These are phyloP conservation scores for Myopa testacea DNA, from an alignment of 2,888 invertebrate species.

Conservation along the genomic window DNA sequence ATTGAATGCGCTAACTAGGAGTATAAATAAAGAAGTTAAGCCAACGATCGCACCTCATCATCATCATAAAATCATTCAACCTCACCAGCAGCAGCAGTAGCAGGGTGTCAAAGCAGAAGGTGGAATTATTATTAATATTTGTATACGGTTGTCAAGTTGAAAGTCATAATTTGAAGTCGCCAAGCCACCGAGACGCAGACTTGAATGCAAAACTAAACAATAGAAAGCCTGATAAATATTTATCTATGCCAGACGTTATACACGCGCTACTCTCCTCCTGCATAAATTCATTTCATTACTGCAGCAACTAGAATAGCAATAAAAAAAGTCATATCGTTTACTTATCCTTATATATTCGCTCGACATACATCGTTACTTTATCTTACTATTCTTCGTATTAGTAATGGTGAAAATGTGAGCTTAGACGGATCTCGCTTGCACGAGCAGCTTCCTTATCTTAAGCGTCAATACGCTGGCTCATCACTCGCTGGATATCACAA, in stretches of 20 bases:
- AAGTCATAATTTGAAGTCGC: slow-evolving; percentile 11
- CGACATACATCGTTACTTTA: too few species aligned
- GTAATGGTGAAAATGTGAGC: slow-evolving; percentile 9
- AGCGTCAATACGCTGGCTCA: not conserved
- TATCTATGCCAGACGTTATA: too few species aligned
- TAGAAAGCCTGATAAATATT: not conserved
- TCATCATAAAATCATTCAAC: not conserved
- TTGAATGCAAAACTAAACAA: not conserved
- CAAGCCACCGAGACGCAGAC: not conserved
- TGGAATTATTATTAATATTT: slow-evolving; percentile 1
- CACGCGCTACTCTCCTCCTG: too few species aligned
- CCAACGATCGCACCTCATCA: slow-evolving; percentile 13
- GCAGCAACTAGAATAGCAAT: too few species aligned
- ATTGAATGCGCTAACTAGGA: not conserved
- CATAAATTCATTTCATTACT: too few species aligned
- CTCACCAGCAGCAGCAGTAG: not conserved
- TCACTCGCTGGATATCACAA: not conserved
- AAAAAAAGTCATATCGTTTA: too few species aligned
- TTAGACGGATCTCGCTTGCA: not conserved
- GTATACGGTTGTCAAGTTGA: not conserved
- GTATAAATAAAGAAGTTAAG: slow-evolving; percentile 11
- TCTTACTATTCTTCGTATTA: too few species aligned
- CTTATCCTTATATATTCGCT: too few species aligned
- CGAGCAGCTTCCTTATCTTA: slow-evolving; percentile 19
- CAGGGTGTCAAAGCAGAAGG: not conserved